Evolutionary conservation across 1,140 invertebrate species (phyloP), one percentile per base, ranked within the genome.

Genomic region (Olivierus martensii): DNA sequence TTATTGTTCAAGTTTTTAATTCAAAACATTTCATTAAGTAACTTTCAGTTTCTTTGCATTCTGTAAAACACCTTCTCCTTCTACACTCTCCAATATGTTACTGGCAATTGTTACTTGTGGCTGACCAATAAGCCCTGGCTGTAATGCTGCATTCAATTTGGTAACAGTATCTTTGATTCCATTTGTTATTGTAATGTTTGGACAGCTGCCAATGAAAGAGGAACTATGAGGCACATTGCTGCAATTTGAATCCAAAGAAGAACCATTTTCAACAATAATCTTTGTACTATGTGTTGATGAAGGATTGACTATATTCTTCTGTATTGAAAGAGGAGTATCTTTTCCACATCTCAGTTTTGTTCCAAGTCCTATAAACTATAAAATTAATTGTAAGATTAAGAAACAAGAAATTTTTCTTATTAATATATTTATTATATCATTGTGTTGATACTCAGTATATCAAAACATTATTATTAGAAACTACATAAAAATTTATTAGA

Each of bases 41-140:
- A 28, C 28, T 28, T 56, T 56, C 34, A 56, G 14, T 36, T 56
- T 56, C 44, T 56, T 56, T 18, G 18, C 43, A n/a, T 41, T 22
- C n/a, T 56, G 54, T 14, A 19, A 22, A 34, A 50, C 34, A 37
- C 39, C 45, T 21, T 55, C 53, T 6, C 49, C 49, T 11, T 49
- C 49, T 17, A 49, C 22, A 14, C 11, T 14, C 14, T 56, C 54
- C 1, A 42, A 38, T 17, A 54, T 22, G 10, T 46, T 49, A 22
- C 38, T 56, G 41, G 51, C 42, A 28, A 56, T 51, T 51, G 49
- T 44, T 49, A 56, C 54, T 51, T 56, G 54, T 34, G 54, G 54
- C 43, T 56, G 54, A 34, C 54, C 54, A 37, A 56, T 56, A 22
- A 56, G 49, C 22, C 54, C 51, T n/a, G 54, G 49, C 36, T 56